Conservation (phyloP, 2,888 invertebrate species). For the Furcula furcula region DNA sequence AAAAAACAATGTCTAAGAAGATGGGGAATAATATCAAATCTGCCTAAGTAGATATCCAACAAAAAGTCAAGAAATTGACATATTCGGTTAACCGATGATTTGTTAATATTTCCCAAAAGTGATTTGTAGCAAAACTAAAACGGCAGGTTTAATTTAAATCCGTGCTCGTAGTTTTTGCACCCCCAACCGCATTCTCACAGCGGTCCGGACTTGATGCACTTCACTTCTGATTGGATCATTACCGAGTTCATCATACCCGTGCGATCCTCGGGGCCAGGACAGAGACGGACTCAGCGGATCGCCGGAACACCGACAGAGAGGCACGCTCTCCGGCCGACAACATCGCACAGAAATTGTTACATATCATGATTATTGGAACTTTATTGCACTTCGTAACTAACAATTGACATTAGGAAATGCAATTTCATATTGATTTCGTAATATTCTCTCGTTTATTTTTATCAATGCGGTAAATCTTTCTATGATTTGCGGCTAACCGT, state of each 20-base stretch:
- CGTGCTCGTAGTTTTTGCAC: conserved; percentile 78
- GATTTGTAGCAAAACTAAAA: conserved; percentile 66
- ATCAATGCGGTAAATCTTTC: conserved; percentile 78
- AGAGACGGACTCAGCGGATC: conserved; percentile 45
- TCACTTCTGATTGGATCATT: conserved; percentile 82
- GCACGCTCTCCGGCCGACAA: conserved; percentile 47
- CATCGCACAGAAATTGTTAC: conserved; percentile 78
- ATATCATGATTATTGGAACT: conserved; percentile 82
- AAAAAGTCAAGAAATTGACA: too few relatives aligned
- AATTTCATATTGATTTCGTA: conserved; percentile 82
- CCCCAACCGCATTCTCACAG: conserved; percentile 81
- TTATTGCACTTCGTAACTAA: conserved; percentile 82
- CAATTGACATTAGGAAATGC: conserved; percentile 82
- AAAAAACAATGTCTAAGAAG: too few relatives aligned
- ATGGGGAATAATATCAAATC: too few relatives aligned
- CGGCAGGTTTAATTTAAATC: conserved; percentile 77
- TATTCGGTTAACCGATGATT: conserved; percentile 23
- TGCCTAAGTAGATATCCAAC: too few relatives aligned
- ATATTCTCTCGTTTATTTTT: conserved; percentile 77
- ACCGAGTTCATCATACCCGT: conserved; percentile 81
- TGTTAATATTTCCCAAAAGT: conserved; percentile 37
- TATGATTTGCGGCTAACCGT: conserved; percentile 80
- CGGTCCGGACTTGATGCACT: conserved; percentile 77
- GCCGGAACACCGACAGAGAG: conserved; percentile 40
- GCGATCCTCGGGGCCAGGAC: conserved; percentile 72